Evolutionary conservation across 2,797 vertebrate species (phyloP).

Genomic region (Morus bassanus): DNA sequence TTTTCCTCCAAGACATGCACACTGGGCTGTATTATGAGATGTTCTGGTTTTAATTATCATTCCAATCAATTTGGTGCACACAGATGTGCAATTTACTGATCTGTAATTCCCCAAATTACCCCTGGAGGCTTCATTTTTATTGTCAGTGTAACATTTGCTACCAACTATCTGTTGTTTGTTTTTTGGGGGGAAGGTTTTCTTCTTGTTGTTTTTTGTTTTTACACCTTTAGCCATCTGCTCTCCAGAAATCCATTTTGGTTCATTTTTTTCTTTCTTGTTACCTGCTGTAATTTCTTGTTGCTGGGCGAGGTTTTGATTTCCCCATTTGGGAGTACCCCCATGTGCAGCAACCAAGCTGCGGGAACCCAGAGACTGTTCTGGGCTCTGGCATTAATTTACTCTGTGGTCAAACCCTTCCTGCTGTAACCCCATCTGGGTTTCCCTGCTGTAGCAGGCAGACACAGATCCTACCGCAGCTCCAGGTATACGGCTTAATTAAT

Average conservation of each 20-base stretch:
- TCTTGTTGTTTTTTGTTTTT: slow-evolving; percentile 3
- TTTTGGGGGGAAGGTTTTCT: background rate
- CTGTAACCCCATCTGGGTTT: background rate
- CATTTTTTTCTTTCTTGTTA: slow-evolving; percentile 21
- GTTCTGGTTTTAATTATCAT: slow-evolving; percentile 66
- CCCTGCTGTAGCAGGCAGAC: background rate
- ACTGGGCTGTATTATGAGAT: slow-evolving; percentile 57
- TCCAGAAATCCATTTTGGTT: slow-evolving; percentile 3
- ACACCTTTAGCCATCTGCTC: slow-evolving; percentile 53
- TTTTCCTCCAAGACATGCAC: slow-evolving; percentile 20
- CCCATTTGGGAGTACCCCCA: background rate
- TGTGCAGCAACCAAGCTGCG: background rate
- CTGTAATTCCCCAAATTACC: slow-evolving; percentile 68
- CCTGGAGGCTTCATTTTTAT: slow-evolving; percentile 59
- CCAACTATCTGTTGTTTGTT: slow-evolving; percentile 24
- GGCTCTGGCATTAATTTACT: background rate
- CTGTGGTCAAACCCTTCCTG: background rate
- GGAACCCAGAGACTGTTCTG: background rate
- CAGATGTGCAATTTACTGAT: slow-evolving; percentile 66
- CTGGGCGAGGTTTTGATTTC: background rate
- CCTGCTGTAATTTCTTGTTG: slow-evolving; percentile 3
- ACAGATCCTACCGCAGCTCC: background rate
- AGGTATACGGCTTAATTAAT: slow-evolving; percentile 52
- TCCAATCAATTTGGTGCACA: slow-evolving; percentile 64
- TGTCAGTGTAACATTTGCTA: slow-evolving; percentile 53